phyloP scores from a whole-genome alignment of 2,888 invertebrate genomes.

The Schizaphis graminum region DNA sequence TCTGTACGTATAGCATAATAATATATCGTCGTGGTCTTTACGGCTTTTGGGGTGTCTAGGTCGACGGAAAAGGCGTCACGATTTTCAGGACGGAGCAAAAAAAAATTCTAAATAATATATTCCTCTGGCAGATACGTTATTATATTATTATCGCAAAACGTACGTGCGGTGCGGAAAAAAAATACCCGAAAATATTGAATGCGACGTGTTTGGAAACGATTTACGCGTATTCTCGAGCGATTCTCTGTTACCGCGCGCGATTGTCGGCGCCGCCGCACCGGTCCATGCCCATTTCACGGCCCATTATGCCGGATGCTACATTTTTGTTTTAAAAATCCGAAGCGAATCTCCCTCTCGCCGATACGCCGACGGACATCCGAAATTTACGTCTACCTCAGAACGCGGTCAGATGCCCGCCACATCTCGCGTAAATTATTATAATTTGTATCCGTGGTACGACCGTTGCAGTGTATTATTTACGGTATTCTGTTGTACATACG shows the following conservation, averaged over 20 bases:
- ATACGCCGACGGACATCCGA: not conserved
- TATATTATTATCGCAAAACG: not conserved
- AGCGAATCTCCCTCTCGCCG: not conserved
- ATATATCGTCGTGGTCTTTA: not conserved
- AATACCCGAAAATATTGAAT: not conserved
- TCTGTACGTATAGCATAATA: not conserved
- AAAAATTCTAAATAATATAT: not conserved
- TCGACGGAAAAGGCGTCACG: constrained; percentile 3
- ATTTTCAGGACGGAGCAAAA: not conserved
- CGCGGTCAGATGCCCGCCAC: not conserved
- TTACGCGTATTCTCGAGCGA: not conserved
- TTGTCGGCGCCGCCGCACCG: not conserved
- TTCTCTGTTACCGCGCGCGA: not conserved
- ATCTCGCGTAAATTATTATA: not conserved
- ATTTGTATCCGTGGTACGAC: not conserved
- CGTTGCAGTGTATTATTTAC: not conserved
- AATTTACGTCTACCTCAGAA: not conserved
- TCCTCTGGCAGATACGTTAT: no score
- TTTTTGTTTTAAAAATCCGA: constrained; percentile 35
- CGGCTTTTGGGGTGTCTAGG: not conserved
- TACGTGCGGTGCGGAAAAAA: not conserved
- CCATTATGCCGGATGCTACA: constrained; percentile 34
- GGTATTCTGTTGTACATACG: not conserved
- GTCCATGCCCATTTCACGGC: constrained; percentile 45
- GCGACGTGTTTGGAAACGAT: constrained; percentile 34